phyloP scores from a whole-genome alignment of 2,113 vertebrate species.

The Bubo bubo region DNA sequence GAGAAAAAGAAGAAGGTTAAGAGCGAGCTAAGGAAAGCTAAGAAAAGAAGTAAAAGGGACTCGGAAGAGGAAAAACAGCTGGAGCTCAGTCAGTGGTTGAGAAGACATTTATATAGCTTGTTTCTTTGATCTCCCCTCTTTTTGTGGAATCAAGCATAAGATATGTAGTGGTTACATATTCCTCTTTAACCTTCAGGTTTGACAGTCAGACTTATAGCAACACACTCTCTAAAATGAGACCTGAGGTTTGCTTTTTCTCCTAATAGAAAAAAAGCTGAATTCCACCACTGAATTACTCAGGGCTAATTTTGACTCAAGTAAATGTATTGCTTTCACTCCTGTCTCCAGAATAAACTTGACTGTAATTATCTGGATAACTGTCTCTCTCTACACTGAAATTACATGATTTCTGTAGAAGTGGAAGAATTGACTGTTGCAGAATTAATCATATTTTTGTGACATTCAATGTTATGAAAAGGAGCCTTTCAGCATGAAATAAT shows the following conservation, averaged over 20 bases:
- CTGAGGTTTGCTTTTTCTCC: background rate
- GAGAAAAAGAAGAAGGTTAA: background rate
- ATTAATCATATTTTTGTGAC: slow-evolving; percentile 44
- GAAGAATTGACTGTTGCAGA: slow-evolving; percentile 35
- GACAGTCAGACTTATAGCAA: background rate
- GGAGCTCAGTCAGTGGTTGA: background rate
- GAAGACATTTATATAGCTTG: background rate
- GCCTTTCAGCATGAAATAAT: slow-evolving; percentile 19
- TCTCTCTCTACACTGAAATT: slow-evolving; percentile 56
- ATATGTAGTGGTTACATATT: background rate
- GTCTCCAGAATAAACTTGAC: slow-evolving; percentile 48
- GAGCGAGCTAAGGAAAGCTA: background rate
- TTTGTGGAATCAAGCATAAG: background rate
- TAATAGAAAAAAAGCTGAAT: slow-evolving; percentile 30
- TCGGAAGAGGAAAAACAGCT: background rate
- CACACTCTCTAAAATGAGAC: background rate
- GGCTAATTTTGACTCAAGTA: slow-evolving; percentile 63
- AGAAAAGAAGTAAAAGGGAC: background rate
- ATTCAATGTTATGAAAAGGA: slow-evolving; percentile 24
- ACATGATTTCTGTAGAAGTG: slow-evolving; percentile 47
- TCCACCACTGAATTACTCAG: slow-evolving; percentile 8
- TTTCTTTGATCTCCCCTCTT: background rate
- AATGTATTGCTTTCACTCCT: slow-evolving; percentile 60
- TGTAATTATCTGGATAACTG: slow-evolving; percentile 48
- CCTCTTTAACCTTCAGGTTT: background rate